Conservation (phyloP, 2,113 vertebrate genomes). For the crab-eating macaque (Macaca fascicularis) region T2T-MFA8v1.1 NC_088380.1:98074001-98074500, state of each 20-base stretch:
- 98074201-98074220: not conserved
- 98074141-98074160: not conserved
- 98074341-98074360: not conserved
- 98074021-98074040: not conserved
- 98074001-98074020: not conserved
- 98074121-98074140: not conserved
- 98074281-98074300: not conserved
- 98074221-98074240: not conserved
- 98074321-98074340: slow-evolving; percentile 32
- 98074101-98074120: not conserved
- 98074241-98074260: not conserved
- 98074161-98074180: not conserved
- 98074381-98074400: not conserved
- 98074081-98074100: not conserved
- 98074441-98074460: slow-evolving; percentile 18
- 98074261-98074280: slow-evolving; percentile 15
- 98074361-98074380: not conserved
- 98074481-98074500: slow-evolving; percentile 36
- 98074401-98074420: not conserved
- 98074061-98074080: slow-evolving; percentile 8
- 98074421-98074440: slow-evolving; percentile 37
- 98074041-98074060: slow-evolving; percentile 28
- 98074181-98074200: slow-evolving; percentile 32
- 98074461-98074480: slow-evolving; percentile 23
- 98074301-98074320: slow-evolving; percentile 43